These are phyloP conservation scores for Acanthopleura granulata DNA, from an alignment of 2,888 invertebrate species.

Conservation along the genomic window DNA sequence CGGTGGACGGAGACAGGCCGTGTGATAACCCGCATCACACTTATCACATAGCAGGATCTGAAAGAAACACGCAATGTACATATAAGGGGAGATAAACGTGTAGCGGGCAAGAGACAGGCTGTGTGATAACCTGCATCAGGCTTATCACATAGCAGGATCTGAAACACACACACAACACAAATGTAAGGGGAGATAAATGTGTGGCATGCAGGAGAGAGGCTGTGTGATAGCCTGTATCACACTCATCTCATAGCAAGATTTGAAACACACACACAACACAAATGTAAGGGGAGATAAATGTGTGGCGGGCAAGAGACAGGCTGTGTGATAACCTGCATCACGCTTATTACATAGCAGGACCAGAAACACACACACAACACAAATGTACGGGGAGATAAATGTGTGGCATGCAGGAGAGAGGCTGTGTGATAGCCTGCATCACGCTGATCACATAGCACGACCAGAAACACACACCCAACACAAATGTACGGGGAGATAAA, in stretches of 20 bases:
- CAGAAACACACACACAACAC: slow-evolving; percentile 66
- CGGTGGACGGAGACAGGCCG: slow-evolving; percentile 92
- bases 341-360: slow-evolving; percentile 95
- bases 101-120: slow-evolving; percentile 90
- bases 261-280: slow-evolving; percentile 38
- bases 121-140: slow-evolving; percentile 98
- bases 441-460: slow-evolving; percentile 94
- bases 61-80: slow-evolving; percentile 22
- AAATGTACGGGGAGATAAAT: neutral
- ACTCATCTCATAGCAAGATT: slow-evolving; percentile 95
- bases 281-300: neutral
- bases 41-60: slow-evolving; percentile 93
- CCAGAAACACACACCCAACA: slow-evolving; percentile 71
- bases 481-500: neutral
- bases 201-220: slow-evolving; percentile 90
- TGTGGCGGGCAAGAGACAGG: neutral
- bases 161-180: slow-evolving; percentile 25
- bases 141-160: slow-evolving; percentile 93
- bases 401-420: neutral
- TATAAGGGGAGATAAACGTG: neutral
- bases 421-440: slow-evolving; percentile 75
- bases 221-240: slow-evolving; percentile 97
- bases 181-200: neutral
- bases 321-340: slow-evolving; percentile 75
- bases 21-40: slow-evolving; percentile 97